Conservation (phyloP, 1,140 invertebrate species). For the Galleria mellonella region DNA sequence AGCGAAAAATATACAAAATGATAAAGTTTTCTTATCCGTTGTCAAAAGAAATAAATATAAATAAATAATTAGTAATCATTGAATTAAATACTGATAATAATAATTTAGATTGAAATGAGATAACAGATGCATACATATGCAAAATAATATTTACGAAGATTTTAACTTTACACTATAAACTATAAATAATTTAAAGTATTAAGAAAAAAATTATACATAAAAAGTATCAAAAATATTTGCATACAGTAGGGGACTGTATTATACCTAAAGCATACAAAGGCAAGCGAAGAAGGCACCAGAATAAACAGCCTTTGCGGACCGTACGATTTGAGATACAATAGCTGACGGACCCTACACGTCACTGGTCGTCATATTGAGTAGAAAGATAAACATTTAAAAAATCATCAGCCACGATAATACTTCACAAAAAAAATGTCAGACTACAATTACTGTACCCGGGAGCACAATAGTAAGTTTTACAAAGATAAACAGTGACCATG, state of each 20-base stretch:
- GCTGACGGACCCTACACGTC: slow-evolving; percentile 41
- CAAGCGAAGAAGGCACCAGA: slow-evolving; percentile 26
- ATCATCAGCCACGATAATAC: slow-evolving; percentile 49
- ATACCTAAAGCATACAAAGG: slow-evolving; percentile 20
- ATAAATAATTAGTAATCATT: no score
- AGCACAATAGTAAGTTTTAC: slow-evolving; percentile 38
- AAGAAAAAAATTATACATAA: no score
- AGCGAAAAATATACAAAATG: no score
- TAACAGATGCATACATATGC: no score
- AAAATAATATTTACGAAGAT: no score
- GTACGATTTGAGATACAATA: slow-evolving; percentile 40
- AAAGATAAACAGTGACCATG: slow-evolving; percentile 44
- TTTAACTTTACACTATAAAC: no score
- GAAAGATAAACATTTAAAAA: slow-evolving; percentile 66
- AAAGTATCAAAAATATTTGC: slow-evolving; percentile 29
- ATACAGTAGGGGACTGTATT: slow-evolving; percentile 3
- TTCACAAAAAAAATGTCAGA: slow-evolving; percentile 35
- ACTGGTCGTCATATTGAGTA: slow-evolving; percentile 49
- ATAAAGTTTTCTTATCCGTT: no score
- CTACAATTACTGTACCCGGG: slow-evolving; percentile 40
- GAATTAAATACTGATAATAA: no score
- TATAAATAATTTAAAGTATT: no score
- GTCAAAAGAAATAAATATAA: no score
- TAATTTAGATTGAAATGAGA: no score
- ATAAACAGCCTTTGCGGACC: slow-evolving; percentile 29